Evolutionary conservation across 2,113 vertebrate genomes (phyloP), one percentile per base, ranked within the genome.

Genomic region (Siniperca chuatsi): DNA sequence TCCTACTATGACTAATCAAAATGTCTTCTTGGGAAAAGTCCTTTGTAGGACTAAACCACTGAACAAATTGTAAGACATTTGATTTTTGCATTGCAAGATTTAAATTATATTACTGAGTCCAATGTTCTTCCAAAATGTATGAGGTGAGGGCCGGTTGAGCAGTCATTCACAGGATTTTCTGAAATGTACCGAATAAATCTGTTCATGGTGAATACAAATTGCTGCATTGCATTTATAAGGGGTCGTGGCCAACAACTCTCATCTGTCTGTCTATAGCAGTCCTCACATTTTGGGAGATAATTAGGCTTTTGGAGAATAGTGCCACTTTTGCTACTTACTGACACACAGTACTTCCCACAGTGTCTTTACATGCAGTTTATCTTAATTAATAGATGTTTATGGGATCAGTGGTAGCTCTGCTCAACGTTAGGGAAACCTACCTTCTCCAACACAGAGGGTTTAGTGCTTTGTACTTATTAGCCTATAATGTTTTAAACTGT

Each of bases 401-500:
- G 40, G 16, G 21, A 50, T 44, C 20, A 58, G 6, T 21, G 42
- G 23, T 8, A 4, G 12, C 37, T 21, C 15, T 58, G 29, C 9
- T 66, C 37, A 57, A 73, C 66, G 35, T 33, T 8, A 25, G 29
- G 8, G 58, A 37, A 83, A 25, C 1, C 8, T 10, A 48, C 23
- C 6, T 40, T 66, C 18, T 52, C 54, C 42, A 50, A 58, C 52
- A 70, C 25, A 6, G 23, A 71, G 2, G 54, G 37, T 71, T 33
- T 71, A 58, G 55, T 52, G 16, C 50, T 75, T 50, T 60, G 23
- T 78, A 10, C 33, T 21, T 25, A 10, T 61, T 54, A 62, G 15
- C 2, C 13, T 61, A 67, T 44, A 64, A 61, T 81, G 46, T 82
- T 78, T 68, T 42, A 65, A 65, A 74, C 13, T 21, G 57, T 71